Evolutionary conservation across 2,113 vertebrate genomes (phyloP).

Genomic region (Tragelaphus strepsiceros): DNA sequence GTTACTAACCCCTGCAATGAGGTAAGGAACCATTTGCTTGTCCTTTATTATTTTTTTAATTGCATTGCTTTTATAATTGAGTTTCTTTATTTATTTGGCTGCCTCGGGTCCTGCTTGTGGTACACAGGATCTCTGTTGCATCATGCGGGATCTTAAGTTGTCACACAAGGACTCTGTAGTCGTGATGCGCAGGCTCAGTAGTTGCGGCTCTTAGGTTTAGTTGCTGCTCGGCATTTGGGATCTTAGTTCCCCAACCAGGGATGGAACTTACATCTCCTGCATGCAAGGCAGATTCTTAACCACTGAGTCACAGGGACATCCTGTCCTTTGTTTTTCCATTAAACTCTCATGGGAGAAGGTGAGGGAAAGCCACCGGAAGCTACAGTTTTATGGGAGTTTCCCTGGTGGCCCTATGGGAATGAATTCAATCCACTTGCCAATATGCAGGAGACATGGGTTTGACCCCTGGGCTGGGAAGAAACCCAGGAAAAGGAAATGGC

Average conservation of each 20-base stretch:
- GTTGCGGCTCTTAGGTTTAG: background rate
- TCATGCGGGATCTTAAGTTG: background rate
- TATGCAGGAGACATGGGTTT: background rate
- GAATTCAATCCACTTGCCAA: background rate
- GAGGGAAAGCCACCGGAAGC: background rate
- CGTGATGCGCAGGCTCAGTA: background rate
- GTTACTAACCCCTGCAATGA: background rate
- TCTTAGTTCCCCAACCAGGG: background rate
- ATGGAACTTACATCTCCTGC: background rate
- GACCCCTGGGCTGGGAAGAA: background rate
- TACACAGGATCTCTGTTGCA: background rate
- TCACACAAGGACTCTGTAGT: background rate
- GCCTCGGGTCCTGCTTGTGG: background rate
- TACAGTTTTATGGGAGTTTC: background rate
- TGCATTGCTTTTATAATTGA: background rate
- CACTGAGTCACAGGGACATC: background rate
- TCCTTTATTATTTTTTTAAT: background rate
- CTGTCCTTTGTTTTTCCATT: background rate
- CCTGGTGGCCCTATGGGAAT: background rate
- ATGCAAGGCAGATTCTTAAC: background rate
- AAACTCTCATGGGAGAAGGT: background rate
- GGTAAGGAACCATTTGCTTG: background rate
- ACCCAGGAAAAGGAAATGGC: background rate
- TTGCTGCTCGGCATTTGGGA: background rate
- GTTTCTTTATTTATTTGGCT: background rate